These are phyloP conservation scores for Callipepla squamata DNA, from an alignment of 2,113 vertebrate genomes.

Conservation along the genomic window DNA sequence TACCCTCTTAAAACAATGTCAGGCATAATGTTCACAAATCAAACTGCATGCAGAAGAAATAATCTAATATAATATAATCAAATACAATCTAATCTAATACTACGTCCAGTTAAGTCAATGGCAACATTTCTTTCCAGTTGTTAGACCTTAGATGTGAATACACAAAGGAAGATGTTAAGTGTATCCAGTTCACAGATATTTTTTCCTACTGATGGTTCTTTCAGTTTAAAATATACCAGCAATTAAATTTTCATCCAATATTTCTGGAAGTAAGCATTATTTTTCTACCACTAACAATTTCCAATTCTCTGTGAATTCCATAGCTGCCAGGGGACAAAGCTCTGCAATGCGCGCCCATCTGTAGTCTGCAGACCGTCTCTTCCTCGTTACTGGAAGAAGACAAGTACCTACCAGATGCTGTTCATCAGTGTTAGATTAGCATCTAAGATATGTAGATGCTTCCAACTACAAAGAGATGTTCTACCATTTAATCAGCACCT, in stretches of 20 bases:
- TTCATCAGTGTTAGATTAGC: background rate
- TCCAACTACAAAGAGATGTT: background rate
- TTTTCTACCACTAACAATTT: background rate
- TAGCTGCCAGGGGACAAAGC: background rate
- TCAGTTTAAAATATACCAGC: background rate
- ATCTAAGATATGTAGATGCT: background rate
- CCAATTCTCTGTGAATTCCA: background rate
- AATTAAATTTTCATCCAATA: background rate
- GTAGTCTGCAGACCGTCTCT: background rate
- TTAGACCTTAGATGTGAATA: background rate
- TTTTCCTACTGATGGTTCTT: background rate
- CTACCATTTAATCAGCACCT: background rate
- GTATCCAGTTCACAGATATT: background rate
- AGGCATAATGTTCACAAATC: background rate
- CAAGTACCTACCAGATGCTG: background rate
- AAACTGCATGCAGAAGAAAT: background rate
- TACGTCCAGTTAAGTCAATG: background rate
- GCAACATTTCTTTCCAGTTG: background rate
- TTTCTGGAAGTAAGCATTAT: background rate
- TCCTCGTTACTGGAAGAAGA: background rate
- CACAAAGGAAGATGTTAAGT: background rate
- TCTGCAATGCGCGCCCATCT: background rate
- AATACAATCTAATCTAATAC: background rate
- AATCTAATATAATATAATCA: background rate
- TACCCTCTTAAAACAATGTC: background rate